phyloP scores from a whole-genome alignment of 2,888 invertebrate species.

The Acleris holmiana region DNA sequence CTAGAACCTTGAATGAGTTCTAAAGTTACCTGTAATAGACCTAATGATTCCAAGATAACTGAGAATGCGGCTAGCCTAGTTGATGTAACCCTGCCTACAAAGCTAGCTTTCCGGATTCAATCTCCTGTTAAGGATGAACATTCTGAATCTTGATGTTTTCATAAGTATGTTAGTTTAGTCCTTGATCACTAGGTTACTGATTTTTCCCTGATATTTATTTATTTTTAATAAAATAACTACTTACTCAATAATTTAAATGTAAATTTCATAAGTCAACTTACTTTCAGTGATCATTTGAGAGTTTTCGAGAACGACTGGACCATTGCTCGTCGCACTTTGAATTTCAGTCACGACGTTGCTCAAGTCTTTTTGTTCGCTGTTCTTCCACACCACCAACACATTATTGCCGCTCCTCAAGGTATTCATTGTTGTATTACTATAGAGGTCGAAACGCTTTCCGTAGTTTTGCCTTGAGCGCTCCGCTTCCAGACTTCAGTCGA shows the following conservation, averaged over 20 bases:
- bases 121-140: not conserved
- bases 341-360: constrained; percentile 80
- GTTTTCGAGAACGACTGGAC: constrained; percentile 84
- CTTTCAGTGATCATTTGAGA: constrained; percentile 84
- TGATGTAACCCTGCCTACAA: too few species aligned
- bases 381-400: constrained; percentile 85
- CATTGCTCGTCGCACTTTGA: constrained; percentile 71
- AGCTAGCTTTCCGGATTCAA: too few species aligned
- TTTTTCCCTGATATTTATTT: not conserved
- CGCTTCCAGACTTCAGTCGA: not conserved
- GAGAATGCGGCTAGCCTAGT: too few species aligned
- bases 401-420: constrained; percentile 67
- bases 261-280: constrained; percentile 63
- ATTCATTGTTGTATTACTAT: constrained; percentile 55
- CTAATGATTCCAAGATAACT: too few species aligned
- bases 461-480: constrained; percentile 9
- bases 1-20: too few species aligned
- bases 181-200: too few species aligned
- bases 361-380: constrained; percentile 73
- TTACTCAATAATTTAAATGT: not conserved
- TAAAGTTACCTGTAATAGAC: too few species aligned
- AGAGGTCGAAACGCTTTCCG: not conserved
- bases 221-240: not conserved
- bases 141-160: too few species aligned
- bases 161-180: too few species aligned